phyloP scores from a whole-genome alignment of 2,797 vertebrate genomes.

The Hemibagrus guttatus region DNA sequence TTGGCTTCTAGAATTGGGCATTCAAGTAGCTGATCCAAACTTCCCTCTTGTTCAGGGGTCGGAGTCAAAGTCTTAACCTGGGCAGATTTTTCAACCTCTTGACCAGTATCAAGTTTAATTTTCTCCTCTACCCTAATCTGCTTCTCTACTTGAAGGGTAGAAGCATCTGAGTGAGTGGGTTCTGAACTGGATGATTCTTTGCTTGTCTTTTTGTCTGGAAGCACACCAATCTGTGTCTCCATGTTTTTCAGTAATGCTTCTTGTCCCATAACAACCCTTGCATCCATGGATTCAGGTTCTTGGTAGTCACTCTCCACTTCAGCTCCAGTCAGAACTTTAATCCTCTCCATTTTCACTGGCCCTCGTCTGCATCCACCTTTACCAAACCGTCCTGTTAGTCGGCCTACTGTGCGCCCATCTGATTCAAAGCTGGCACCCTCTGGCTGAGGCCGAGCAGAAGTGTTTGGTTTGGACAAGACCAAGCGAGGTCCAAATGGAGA shows the following conservation, averaged over 20 bases:
- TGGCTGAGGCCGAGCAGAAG: conserved; percentile 84
- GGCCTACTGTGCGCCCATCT: conserved; percentile 64
- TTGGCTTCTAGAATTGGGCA: conserved; percentile 58
- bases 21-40: conserved; percentile 46
- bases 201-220: conserved; percentile 36
- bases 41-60: conserved; percentile 54
- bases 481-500: conserved; percentile 75
- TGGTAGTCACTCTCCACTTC: conserved; percentile 80
- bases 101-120: conserved; percentile 61
- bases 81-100: conserved; percentile 55
- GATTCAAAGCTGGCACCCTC: conserved; percentile 86
- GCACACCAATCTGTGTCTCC: conserved; percentile 66
- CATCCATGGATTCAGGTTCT: conserved; percentile 78
- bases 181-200: conserved; percentile 56
- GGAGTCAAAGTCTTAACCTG: conserved; percentile 54
- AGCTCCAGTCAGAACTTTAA: conserved; percentile 76
- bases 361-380: conserved; percentile 75
- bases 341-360: conserved; percentile 78
- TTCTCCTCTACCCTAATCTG: conserved; percentile 62
- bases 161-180: conserved; percentile 36
- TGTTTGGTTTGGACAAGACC: conserved; percentile 69
- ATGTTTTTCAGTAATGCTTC: conserved; percentile 79
- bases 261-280: conserved; percentile 92
- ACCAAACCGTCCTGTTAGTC: conserved; percentile 73
- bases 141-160: conserved; percentile 53